Evolutionary conservation across 2,888 invertebrate genomes (phyloP), one percentile per base, ranked within the genome.

Genomic region (Dolichomitus sp.): DNA sequence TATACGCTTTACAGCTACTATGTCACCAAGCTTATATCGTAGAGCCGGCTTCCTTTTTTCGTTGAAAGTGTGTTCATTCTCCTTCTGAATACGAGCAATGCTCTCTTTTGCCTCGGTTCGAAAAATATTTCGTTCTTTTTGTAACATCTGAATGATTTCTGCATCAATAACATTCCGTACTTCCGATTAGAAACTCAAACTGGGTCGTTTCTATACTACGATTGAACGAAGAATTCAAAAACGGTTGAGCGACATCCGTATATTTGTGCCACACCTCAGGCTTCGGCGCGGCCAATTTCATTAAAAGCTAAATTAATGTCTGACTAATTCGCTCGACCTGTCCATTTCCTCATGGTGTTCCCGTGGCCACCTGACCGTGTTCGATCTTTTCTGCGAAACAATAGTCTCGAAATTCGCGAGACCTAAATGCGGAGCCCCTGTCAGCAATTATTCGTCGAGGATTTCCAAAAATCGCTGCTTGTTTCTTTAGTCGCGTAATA

Each of bases 1-100:
- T n/a, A n/a, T 92, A 23, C 91, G 77, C 78, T 92, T 89, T 17
- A 92, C 92, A 3, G 91, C 91, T 0, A 93, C 91, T 27, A 89
- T 40, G 50, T 90, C 87, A 19, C 84, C 87, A 19, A 80, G 74
- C 45, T 82, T 37, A 81, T 89, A 89, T 63, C 63, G 61, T 7
- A 19, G 70, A 7, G 86, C 84, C 9, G 17, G 68, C 33, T 85
- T 87, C 42, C 84, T 37, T 57, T 68, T 80, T 27, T 50, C 75
- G 12, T 83, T 84, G 23, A 66, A 85, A 1, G 19, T 57, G 69
- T 86, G 87, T 75, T 87, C 87, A 5, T 75, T 50, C 69, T 88
- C n/a, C n/a, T n/a, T n/a, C n/a, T n/a, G 88, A 2, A 87, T 83
- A n/a, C 81, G 75, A 2, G 52, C n/a, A 19, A 89, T 85, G n/a